Evolutionary conservation across 2,797 vertebrate genomes (phyloP), one percentile per base, ranked within the genome.

Genomic region (Mus minutoides): DNA sequence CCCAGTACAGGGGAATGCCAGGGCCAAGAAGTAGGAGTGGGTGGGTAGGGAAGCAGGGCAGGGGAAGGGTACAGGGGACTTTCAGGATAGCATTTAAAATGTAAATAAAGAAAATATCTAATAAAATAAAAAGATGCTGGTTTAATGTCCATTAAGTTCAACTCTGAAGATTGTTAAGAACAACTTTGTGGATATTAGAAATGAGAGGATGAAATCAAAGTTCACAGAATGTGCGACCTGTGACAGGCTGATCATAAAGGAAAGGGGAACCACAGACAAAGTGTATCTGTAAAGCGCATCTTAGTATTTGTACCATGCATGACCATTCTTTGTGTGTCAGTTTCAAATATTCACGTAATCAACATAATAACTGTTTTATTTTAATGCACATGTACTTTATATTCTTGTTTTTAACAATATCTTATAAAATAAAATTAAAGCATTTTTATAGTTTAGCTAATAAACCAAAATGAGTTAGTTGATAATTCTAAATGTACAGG

Each of bases 111-210:
- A 46, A 46, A 46, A 46, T 46, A 46, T 46, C 43, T 46, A 46
- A 4, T 46, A 46, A 46, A 46, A 46, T n/a, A n/a, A n/a, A n/a
- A n/a, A n/a, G 17, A 22, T 94, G 29, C 49, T 60, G 46, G 26
- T 62, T 95, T 95, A 91, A 94, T 86, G 69, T 34, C 73, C 40
- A 58, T 64, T 91, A 43, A 69, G 17, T 87, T 3, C 16, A 95
- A 54, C 22, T 92, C 24, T 89, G 58, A 89, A 94, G 34, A 73
- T 78, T n/a, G 75, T 75, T 95, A 85, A 85, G 69, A 79, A 85
- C 14, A 85, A 73, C 84, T 94, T 94, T 40, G 24, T 83, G 84
- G 75, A 82, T 92, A 91, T 26, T 94, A 58, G 37, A 95, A 95
- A 80, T 71, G 17, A 92, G 88, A 91, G 83, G 16, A 76, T 82